A percentile compares a stretch with the other conserved stretches of the same genome.
Conservation (phyloP, 2,888 invertebrate species). For the Agonopterix heracliana region DNA sequence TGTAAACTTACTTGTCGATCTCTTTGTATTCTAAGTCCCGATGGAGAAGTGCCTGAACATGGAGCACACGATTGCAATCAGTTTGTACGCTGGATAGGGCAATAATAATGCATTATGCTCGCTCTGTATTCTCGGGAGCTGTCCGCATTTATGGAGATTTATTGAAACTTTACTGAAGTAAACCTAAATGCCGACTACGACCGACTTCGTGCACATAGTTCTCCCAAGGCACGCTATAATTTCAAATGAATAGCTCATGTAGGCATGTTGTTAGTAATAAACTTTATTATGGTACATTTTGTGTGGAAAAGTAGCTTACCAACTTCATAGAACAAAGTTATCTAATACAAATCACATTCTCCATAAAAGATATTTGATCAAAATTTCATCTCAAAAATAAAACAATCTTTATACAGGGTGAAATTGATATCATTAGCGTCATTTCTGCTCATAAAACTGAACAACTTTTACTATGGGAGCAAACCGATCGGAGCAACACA, state of each 20-base stretch:
- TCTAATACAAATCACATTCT: too few relatives aligned
- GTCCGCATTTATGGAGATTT: constrained; percentile 6
- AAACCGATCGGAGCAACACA: too few relatives aligned
- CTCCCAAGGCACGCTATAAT: neutral
- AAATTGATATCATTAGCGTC: too few relatives aligned
- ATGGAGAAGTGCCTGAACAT: neutral
- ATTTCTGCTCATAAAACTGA: too few relatives aligned
- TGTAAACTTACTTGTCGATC: neutral
- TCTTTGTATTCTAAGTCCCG: neutral
- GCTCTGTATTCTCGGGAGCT: constrained; percentile 1
- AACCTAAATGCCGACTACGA: neutral
- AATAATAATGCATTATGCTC: constrained; percentile 1
- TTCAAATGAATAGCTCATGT: neutral
- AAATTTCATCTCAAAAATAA: too few relatives aligned
- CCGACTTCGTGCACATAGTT: too few relatives aligned
- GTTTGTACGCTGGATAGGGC: neutral
- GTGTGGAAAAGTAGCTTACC: neutral
- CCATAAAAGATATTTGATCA: too few relatives aligned
- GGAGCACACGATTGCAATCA: neutral
- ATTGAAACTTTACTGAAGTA: constrained; percentile 2
- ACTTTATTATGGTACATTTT: neutral
- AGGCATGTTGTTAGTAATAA: neutral
- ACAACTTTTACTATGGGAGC: too few relatives aligned
- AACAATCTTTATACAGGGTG: too few relatives aligned
- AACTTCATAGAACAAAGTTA: too few relatives aligned